Percentiles rank a stretch among this genome's conserved stretches.
phyloP scores from a whole-genome alignment of 2,113 vertebrate species.

The Dicentrarchus labrax region DNA sequence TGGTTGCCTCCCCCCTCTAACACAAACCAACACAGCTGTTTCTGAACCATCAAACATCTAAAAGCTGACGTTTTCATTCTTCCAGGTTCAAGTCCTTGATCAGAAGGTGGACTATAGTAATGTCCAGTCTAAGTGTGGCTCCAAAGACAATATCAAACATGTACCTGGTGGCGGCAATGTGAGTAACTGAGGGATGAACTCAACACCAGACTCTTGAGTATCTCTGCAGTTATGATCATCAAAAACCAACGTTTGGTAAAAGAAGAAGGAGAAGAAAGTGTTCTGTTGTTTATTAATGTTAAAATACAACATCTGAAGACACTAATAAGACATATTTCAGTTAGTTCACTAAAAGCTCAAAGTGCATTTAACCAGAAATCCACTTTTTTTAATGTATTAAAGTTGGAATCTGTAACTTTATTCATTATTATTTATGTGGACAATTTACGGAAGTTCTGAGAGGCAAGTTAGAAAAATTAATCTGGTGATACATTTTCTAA shows the following conservation, averaged over 20 bases:
- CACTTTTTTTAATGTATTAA: not conserved
- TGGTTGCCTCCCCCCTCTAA: too few relatives aligned
- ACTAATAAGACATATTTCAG: not conserved
- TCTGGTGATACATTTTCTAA: too few relatives aligned
- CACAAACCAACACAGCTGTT: not conserved
- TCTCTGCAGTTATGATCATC: slow-evolving; percentile 79
- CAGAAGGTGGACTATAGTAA: slow-evolving; percentile 96
- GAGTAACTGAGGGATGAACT: slow-evolving; percentile 87
- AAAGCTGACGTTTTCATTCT: slow-evolving; percentile 74
- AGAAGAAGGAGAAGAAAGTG: not conserved
- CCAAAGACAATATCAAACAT: slow-evolving; percentile 98
- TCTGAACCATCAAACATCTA: slow-evolving; percentile 37
- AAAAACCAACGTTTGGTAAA: slow-evolving; percentile 54
- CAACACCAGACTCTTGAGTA: slow-evolving; percentile 75
- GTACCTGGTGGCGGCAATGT: slow-evolving; percentile 96
- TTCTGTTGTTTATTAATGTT: slow-evolving; percentile 22
- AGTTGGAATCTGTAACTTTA: slow-evolving; percentile 49
- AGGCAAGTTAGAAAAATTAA: too few relatives aligned
- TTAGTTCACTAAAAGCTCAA: slow-evolving; percentile 3
- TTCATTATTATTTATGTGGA: not conserved
- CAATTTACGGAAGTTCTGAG: too few relatives aligned
- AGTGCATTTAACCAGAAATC: not conserved
- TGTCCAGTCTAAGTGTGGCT: slow-evolving; percentile 97
- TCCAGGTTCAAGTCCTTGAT: slow-evolving; percentile 95
- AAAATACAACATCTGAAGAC: not conserved